Conservation (phyloP, 2,888 invertebrate genomes). For the Listrodromus nycthemerus region DNA sequence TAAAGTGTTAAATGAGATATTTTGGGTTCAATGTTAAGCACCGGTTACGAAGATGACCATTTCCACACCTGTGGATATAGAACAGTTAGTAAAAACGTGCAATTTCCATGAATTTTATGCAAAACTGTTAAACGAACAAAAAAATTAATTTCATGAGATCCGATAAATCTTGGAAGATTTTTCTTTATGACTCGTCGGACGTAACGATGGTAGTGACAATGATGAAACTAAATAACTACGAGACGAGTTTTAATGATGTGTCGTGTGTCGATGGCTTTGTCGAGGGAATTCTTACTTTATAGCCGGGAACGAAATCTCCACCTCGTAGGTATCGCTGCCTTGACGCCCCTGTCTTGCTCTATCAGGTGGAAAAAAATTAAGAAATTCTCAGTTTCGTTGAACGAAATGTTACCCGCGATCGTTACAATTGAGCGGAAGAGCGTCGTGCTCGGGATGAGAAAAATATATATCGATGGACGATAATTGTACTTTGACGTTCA, state of each 20-base stretch:
- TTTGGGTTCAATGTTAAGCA: constrained; percentile 47
- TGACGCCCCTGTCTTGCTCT: constrained; percentile 94
- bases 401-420: constrained; percentile 25
- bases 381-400: constrained; percentile 68
- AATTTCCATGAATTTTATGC: constrained; percentile 42
- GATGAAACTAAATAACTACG: constrained; percentile 57
- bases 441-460: constrained; percentile 9
- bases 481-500: constrained; percentile 48
- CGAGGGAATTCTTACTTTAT: constrained; percentile 90
- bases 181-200: constrained; percentile 46
- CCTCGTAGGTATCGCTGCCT: constrained; percentile 95
- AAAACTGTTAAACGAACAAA: constrained; percentile 43
- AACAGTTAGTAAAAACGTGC: constrained; percentile 64
- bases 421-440: neutral
- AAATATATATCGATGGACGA: constrained; percentile 8
- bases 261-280: constrained; percentile 53
- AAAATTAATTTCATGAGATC: constrained; percentile 46
- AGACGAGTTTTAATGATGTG: constrained; percentile 49
- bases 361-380: constrained; percentile 86
- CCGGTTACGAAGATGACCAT: constrained; percentile 49
- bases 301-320: constrained; percentile 96
- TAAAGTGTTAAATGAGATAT: constrained; percentile 47
- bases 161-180: constrained; percentile 50
- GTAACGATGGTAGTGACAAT: constrained; percentile 58
- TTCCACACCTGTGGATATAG: constrained; percentile 61